phyloP scores from a whole-genome alignment of 2,888 invertebrate genomes.

The Thysanoteuthis rhombus region DNA sequence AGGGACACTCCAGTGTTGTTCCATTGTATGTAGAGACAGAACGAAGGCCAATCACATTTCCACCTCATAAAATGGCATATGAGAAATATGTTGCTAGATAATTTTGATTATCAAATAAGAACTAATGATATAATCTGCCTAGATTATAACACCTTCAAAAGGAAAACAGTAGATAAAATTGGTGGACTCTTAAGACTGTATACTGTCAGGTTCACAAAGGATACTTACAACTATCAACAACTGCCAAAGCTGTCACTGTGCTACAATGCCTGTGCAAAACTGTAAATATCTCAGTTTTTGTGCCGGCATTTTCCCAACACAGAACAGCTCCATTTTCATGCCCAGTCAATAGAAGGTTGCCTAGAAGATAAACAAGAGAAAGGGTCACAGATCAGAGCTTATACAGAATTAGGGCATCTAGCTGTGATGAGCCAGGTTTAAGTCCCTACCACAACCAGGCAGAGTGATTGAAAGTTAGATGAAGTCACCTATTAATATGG shows the following conservation, averaged over 20 bases:
- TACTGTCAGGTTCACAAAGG: not conserved
- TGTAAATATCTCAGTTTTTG: not conserved
- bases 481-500: too few relatives aligned
- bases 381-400: not conserved
- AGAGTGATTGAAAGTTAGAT: too few relatives aligned
- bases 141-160: not conserved
- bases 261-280: not conserved
- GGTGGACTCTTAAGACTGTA: not conserved
- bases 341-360: not conserved
- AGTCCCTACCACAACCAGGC: too few relatives aligned
- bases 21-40: too few relatives aligned
- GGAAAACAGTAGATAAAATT: too few relatives aligned
- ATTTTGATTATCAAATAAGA: too few relatives aligned
- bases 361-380: not conserved
- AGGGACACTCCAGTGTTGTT: too few relatives aligned
- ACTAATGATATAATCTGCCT: not conserved
- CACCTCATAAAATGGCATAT: too few relatives aligned
- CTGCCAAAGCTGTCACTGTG: constrained; percentile 15
- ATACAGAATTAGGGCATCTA: not conserved
- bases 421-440: too few relatives aligned
- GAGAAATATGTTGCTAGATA: too few relatives aligned
- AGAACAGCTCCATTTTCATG: constrained; percentile 24
- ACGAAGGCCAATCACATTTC: too few relatives aligned
- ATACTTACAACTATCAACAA: constrained; percentile 21
- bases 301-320: constrained; percentile 25